phyloP scores from a whole-genome alignment of 2,888 invertebrate species.

The Watsonalla cultraria region DNA sequence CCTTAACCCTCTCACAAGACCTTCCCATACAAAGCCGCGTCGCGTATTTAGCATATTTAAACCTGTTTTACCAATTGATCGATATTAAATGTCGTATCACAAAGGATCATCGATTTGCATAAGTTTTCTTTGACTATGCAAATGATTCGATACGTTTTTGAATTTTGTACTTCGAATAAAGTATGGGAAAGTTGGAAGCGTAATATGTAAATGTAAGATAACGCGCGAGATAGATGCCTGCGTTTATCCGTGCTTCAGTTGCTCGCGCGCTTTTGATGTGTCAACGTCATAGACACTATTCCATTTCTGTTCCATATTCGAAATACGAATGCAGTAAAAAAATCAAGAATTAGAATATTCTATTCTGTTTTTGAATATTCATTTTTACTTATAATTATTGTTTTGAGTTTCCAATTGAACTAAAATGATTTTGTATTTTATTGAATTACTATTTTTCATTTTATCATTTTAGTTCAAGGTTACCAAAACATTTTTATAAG shows the following conservation, averaged over 20 bases:
- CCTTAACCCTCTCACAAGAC: constrained; percentile 47
- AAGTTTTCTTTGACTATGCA: constrained; percentile 70
- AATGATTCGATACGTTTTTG: constrained; percentile 55
- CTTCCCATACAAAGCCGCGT: constrained; percentile 45
- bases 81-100: constrained; percentile 62
- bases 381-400: constrained; percentile 4
- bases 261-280: constrained; percentile 67
- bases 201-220: constrained; percentile 71
- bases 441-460: no score
- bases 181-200: constrained; percentile 62
- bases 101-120: constrained; percentile 67
- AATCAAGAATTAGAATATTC: constrained; percentile 4
- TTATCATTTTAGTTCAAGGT: not conserved
- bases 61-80: constrained; percentile 76
- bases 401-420: not conserved
- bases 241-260: constrained; percentile 67
- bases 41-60: constrained; percentile 49
- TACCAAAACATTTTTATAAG: constrained; percentile 17
- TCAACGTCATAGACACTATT: constrained; percentile 47
- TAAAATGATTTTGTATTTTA: not conserved
- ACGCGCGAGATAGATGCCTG: constrained; percentile 46
- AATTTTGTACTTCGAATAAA: constrained; percentile 28
- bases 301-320: constrained; percentile 22
- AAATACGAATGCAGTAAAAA: constrained; percentile 8
- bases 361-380: constrained; percentile 14